A percentile compares a stretch with the other conserved stretches of the same genome.
These are phyloP conservation scores for Digitonthophagus gazella DNA, from an alignment of 2,888 invertebrate species.

Conservation along the genomic window DNA sequence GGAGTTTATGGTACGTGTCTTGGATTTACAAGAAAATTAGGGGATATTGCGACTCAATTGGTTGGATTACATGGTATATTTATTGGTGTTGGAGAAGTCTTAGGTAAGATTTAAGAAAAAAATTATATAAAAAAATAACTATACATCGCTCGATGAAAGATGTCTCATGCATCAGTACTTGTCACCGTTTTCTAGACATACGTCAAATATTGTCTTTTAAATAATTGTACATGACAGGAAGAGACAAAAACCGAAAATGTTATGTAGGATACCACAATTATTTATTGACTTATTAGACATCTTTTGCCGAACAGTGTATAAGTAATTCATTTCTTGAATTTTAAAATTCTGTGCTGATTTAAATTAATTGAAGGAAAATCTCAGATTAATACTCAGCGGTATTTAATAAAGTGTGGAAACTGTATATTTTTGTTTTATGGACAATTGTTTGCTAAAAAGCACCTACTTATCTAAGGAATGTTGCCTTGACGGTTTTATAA, in stretches of 20 bases:
- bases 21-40: slow-evolving; percentile 79
- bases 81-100: slow-evolving; percentile 91
- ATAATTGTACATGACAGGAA: no score
- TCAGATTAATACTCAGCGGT: not conserved
- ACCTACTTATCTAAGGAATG: not conserved
- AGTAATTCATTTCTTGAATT: no score
- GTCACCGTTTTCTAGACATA: no score
- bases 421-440: not conserved
- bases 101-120: slow-evolving; percentile 57
- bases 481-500: not conserved
- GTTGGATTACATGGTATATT: slow-evolving; percentile 93
- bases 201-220: no score
- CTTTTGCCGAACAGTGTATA: no score
- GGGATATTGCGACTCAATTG: slow-evolving; percentile 75
- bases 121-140: not conserved
- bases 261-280: no score
- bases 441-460: not conserved
- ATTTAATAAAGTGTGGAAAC: not conserved
- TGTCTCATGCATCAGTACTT: no score
- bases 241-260: no score
- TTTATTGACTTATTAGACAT: no score
- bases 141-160: no score
- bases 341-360: no score
- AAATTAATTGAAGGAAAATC: no score
- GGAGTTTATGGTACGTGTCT: slow-evolving; percentile 94